Evolutionary conservation across 2,888 invertebrate genomes (phyloP), one percentile per base, ranked within the genome.

Genomic region (Mystacides longicornis): DNA sequence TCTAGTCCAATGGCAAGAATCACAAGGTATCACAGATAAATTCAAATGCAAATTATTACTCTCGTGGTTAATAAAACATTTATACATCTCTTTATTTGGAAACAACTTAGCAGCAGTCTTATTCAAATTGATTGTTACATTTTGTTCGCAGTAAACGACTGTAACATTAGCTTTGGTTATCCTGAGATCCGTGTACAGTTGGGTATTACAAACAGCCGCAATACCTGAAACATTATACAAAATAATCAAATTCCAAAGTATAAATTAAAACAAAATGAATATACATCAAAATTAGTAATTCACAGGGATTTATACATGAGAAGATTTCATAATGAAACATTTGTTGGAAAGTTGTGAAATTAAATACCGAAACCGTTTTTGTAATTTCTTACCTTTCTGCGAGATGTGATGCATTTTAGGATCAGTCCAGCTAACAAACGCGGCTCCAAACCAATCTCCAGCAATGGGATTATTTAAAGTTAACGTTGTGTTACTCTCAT

Each of bases 381-480:
- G 7, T 43, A 43, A 43, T 43, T 37, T n/a, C 53, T 48, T 23
- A 86, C 89, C 89, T 79, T 87, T 82, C 65, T 89, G 89, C 62
- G 82, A 81, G 60, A 89, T 88, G 60, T 83, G 81, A 64, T 83
- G 83, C 21, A 69, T 70, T 64, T 82, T 80, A 2, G 89, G 89
- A 74, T 89, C 85, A 49, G 81, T 80, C 83, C 88, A 89, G 54
- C 85, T 81, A 58, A 88, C 78, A 69, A 89, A 92, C 5, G 86
- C 85, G 52, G 87, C 79, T 1, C 85, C 87, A 72, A 85, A 91
- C 87, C 90, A 91, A 65, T 83, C 83, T 1, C 91, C 90, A 0
- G 87, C 81, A 53, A 77, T 74, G 0, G 89, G 89, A 57, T 85
- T 82, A 22, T 73, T 71, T 59, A 88, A 77, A 51, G 75, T 77